A percentile compares a stretch with the other conserved stretches of the same genome.
Evolutionary conservation across 2,888 invertebrate species (phyloP).

Genomic region (Anorthoa munda): DNA sequence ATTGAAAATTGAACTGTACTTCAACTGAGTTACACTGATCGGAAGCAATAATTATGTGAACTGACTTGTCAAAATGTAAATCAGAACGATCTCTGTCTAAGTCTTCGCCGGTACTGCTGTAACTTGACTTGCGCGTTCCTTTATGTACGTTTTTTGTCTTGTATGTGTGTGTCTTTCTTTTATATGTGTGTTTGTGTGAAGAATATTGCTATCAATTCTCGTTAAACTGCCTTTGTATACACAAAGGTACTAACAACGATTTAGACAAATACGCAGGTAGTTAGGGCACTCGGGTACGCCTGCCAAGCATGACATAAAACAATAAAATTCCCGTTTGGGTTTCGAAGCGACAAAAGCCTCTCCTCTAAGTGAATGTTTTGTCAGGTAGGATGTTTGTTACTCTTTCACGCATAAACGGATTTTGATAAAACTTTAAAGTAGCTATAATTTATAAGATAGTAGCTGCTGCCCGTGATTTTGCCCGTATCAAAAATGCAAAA

Average conservation of each 20-base stretch:
- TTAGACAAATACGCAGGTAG: not conserved
- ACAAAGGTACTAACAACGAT: not conserved
- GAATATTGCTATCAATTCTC: not conserved
- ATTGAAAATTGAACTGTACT: constrained; percentile 1
- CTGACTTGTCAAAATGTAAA: not conserved
- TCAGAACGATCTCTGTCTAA: not conserved
- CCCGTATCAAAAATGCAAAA: too few species aligned
- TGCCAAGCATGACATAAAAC: too few species aligned
- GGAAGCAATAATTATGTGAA: not conserved
- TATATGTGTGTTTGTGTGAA: not conserved
- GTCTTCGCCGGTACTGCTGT: not conserved
- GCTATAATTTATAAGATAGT: too few species aligned
- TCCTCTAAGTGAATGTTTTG: too few species aligned
- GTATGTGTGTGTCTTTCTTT: not conserved
- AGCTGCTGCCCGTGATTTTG: too few species aligned
- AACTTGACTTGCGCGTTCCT: not conserved
- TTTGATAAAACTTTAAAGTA: too few species aligned
- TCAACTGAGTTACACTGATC: not conserved
- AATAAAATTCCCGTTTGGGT: too few species aligned
- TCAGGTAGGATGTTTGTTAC: too few species aligned
- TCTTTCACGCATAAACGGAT: too few species aligned
- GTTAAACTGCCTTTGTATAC: not conserved
- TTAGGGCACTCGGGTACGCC: too few species aligned
- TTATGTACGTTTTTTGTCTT: not conserved
- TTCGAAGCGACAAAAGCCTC: too few species aligned